A percentile compares a stretch with the other conserved stretches of the same genome.
phyloP scores from a whole-genome alignment of 1,140 invertebrate genomes.

The Metaphire vulgaris region DNA sequence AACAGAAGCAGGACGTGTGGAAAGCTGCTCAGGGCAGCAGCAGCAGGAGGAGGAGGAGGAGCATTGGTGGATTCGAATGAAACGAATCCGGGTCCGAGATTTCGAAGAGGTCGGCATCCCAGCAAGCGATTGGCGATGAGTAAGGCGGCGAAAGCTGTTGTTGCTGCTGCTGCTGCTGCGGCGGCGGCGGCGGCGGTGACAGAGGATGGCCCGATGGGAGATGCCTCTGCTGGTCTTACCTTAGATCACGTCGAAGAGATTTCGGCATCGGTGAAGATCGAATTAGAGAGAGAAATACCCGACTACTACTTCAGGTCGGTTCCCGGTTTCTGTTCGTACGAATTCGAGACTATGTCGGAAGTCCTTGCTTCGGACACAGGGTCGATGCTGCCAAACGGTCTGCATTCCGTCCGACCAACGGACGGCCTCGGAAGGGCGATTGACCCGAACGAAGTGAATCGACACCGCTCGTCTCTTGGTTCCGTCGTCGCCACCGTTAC shows the following conservation, averaged over 20 bases:
- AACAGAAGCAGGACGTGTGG: slow-evolving; percentile 30
- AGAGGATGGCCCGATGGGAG: no score
- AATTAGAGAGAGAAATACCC: neutral
- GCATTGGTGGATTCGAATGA: no score
- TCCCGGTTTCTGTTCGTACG: neutral
- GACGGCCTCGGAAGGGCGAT: no score
- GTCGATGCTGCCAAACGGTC: no score
- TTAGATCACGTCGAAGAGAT: neutral
- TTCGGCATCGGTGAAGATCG: neutral
- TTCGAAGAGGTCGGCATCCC: neutral
- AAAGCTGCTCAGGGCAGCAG: slow-evolving; percentile 6
- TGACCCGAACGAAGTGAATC: no score
- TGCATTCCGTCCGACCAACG: no score
- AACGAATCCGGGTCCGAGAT: neutral
- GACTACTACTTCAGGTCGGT: neutral
- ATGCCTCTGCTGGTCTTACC: neutral
- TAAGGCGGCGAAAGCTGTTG: neutral
- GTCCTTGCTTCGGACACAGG: neutral
- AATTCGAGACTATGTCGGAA: neutral
- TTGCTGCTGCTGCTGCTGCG: no score
- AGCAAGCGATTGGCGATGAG: neutral
- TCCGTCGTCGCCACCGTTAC: no score
- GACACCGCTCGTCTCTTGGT: no score
- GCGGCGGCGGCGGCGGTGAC: no score
- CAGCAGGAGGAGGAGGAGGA: neutral